Evolutionary conservation across 2,113 vertebrate species (phyloP).

Genomic region (Sus scrofa): T2T-Sscrofa CM000813.6:89245001-89245500

Average conservation of each 20-base stretch:
- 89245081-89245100: accelerated
- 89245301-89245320: background rate
- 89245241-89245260: background rate
- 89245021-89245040: accelerated
- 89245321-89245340: too few relatives aligned
- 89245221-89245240: constrained; percentile 42
- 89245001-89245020: background rate
- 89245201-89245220: constrained; percentile 6
- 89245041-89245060: background rate
- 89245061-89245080: accelerated
- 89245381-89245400: background rate
- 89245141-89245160: background rate
- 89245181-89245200: background rate
- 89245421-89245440: background rate
- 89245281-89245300: background rate
- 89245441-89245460: accelerated
- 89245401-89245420: background rate
- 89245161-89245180: background rate
- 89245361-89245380: background rate
- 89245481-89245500: background rate
- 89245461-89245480: background rate
- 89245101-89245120: background rate
- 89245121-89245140: background rate
- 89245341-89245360: background rate
- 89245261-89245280: background rate